Evolutionary conservation across 2,113 vertebrate genomes (phyloP), one percentile per base, ranked within the genome.

Genomic region (Nycticryphes semicollaris): DNA sequence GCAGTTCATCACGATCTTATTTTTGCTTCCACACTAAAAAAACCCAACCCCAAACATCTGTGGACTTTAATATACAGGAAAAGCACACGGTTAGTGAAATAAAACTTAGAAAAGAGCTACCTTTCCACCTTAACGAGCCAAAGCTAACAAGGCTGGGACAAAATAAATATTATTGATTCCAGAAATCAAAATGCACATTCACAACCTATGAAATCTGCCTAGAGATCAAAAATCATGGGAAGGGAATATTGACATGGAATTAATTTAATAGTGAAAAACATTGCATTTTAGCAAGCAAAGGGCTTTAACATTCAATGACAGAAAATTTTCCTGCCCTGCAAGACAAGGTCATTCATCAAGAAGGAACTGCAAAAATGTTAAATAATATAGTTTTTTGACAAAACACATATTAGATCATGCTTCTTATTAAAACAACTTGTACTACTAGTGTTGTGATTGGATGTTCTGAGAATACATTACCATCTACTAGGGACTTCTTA

Each of bases 101-200:
- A 35, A 30, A 73, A 76, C 41, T 66, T 25, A 14, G 23, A 23
- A 67, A 62, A 43, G 43, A 84, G 19, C 31, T 37, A 47, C 39
- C 25, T 77, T 83, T 62, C 37, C 68, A 80, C 41, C 23, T 67
- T 62, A 80, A 67, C 23, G n/a, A 95, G 78, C 47, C 79, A 87
- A 90, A 90, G 12, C 67, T 88, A 93, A 74, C 54, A 88, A 57
- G 41, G 47, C 59, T 93, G 59, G 30, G 35, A 87, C 18, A 73
- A 81, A 87, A 73, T 9, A 84, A 93, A 76, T 41, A 75, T 1
- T 4, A 78, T 0, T 56, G 10, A 92, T 45, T 62, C 48, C 33
- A 45, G 62, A 83, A 93, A 79, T 35, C 14, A 79, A 90, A 91
- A 87, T 12, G 51, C 3, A 75, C 23, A 60, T 56, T 68, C 30